These are phyloP conservation scores for Trichoplusia ni DNA, from an alignment of 1,140 invertebrate species.

Conservation along the genomic window DNA sequence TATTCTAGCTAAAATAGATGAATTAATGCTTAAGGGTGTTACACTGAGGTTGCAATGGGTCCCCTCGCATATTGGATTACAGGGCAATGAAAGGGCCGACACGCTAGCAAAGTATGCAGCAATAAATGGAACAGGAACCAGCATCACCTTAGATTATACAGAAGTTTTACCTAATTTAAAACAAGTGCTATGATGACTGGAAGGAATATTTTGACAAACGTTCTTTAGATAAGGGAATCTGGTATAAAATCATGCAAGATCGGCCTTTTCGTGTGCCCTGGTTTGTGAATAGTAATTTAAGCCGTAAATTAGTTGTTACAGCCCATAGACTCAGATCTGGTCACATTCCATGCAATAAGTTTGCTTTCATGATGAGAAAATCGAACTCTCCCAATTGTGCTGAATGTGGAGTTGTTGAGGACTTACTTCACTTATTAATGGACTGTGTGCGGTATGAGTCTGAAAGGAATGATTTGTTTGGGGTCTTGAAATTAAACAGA, in stretches of 20 bases:
- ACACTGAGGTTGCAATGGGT: neutral
- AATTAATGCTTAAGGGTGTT: neutral
- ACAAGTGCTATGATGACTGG: neutral
- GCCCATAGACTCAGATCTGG: neutral
- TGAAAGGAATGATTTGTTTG: too few relatives aligned
- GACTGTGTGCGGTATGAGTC: too few relatives aligned
- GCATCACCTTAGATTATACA: neutral
- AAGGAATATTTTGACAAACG: conserved; percentile 27
- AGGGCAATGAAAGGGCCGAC: neutral
- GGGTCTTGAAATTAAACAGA: too few relatives aligned
- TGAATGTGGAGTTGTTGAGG: too few relatives aligned
- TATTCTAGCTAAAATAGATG: neutral
- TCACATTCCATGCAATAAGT: too few relatives aligned
- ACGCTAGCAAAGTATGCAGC: neutral
- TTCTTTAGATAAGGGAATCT: conserved; percentile 22
- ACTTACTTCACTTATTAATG: too few relatives aligned
- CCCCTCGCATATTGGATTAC: neutral
- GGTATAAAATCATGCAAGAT: conserved; percentile 23
- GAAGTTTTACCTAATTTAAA: neutral
- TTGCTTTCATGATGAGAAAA: neutral
- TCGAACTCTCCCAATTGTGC: neutral
- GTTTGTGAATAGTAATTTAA: conserved; percentile 1
- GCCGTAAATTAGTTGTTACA: neutral
- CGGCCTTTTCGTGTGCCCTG: conserved; percentile 26
- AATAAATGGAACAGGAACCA: neutral